phyloP scores from a whole-genome alignment of 1,140 invertebrate genomes.

The Nebria ingens region DNA sequence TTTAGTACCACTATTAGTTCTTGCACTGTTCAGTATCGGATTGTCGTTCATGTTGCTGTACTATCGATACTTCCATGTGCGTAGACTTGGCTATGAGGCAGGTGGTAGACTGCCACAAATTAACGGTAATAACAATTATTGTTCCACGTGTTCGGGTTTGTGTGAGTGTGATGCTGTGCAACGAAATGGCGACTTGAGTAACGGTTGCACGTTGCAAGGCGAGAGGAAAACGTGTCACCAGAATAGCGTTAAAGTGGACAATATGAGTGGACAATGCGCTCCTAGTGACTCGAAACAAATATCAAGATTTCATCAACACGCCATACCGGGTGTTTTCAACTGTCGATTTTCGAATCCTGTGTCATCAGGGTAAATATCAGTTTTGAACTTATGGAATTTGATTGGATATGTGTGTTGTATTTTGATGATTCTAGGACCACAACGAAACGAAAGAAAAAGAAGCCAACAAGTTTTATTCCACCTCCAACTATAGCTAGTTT shows the following conservation, averaged over 20 bases:
- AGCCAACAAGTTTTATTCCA: slow-evolving; percentile 75
- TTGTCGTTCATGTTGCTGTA: slow-evolving; percentile 77
- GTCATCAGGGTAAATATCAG: neutral
- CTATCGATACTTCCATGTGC: slow-evolving; percentile 65
- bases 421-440: slow-evolving; percentile 29
- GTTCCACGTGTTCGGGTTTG: slow-evolving; percentile 3
- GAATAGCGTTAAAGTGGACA: neutral
- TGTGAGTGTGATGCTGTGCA: slow-evolving; percentile 2
- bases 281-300: neutral
- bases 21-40: slow-evolving; percentile 60
- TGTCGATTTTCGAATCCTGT: slow-evolving; percentile 70
- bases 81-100: slow-evolving; percentile 50
- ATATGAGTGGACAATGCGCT: neutral
- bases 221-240: neutral
- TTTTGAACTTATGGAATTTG: neutral
- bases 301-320: slow-evolving; percentile 19
- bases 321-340: slow-evolving; percentile 78
- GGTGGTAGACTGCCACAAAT: slow-evolving; percentile 35
- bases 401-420: neutral
- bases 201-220: neutral
- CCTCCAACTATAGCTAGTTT: slow-evolving; percentile 45
- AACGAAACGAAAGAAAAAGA: slow-evolving; percentile 76
- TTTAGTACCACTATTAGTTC: slow-evolving; percentile 44
- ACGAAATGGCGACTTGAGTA: neutral
- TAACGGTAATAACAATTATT: slow-evolving; percentile 10